Conservation (phyloP, 2,113 vertebrate genomes). For the Copsychus sechellarum region DNA sequence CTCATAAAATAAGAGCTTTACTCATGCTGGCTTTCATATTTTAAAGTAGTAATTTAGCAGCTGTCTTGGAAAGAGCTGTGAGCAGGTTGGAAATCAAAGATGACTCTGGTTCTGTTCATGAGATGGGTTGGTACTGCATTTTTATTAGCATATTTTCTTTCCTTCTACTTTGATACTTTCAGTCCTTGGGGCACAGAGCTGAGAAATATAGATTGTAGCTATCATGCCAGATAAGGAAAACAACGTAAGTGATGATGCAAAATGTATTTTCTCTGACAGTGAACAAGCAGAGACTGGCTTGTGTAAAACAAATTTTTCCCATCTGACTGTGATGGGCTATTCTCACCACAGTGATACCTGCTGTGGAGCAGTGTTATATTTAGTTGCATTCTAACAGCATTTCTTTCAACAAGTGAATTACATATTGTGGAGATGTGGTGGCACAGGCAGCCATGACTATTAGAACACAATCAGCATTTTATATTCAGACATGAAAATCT, state of each 20-base stretch:
- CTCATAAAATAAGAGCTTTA: conserved; percentile 14
- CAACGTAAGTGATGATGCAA: conserved; percentile 39
- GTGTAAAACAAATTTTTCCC: conserved; percentile 9
- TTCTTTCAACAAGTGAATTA: conserved; percentile 13
- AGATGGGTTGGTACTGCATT: not conserved
- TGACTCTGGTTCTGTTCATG: not conserved
- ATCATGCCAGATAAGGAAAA: conserved; percentile 33
- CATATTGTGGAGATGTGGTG: not conserved
- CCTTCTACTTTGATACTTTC: conserved; percentile 23
- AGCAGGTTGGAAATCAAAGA: not conserved
- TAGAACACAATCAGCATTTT: not conserved
- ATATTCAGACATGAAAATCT: not conserved
- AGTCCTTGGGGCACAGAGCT: not conserved
- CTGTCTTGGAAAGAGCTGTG: not conserved
- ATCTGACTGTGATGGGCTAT: not conserved
- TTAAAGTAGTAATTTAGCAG: conserved; percentile 24
- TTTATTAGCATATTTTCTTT: conserved; percentile 6
- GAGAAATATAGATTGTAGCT: conserved; percentile 25
- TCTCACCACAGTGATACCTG: not conserved
- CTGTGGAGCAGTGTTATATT: conserved; percentile 25
- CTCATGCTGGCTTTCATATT: not conserved
- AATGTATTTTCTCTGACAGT: conserved; percentile 33
- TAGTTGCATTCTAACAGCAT: not conserved
- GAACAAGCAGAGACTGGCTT: conserved; percentile 28
- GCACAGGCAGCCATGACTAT: not conserved